Conservation (phyloP, 2,797 vertebrate genomes). For the Rhinophrynus dorsalis region DNA sequence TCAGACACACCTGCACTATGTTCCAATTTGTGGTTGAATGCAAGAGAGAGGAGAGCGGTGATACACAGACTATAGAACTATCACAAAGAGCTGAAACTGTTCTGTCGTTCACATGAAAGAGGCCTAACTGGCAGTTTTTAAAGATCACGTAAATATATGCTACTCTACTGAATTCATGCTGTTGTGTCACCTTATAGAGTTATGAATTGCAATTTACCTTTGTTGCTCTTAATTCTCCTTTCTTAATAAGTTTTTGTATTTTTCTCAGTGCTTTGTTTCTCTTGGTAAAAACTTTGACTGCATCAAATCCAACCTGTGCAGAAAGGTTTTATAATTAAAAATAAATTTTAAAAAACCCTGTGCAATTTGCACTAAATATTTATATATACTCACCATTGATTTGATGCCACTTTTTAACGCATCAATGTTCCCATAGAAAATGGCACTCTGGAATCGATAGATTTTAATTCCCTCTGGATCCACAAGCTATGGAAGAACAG, state of each 20-base stretch:
- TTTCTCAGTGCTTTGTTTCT: constrained; percentile 79
- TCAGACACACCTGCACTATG: no score
- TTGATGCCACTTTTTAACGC: constrained; percentile 78
- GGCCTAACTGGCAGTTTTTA: no score
- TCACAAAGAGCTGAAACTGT: no score
- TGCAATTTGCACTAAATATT: no score
- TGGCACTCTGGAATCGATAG: constrained; percentile 78
- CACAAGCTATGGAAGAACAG: constrained; percentile 63
- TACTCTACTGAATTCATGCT: no score
- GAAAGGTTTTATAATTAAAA: background rate
- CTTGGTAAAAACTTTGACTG: constrained; percentile 80
- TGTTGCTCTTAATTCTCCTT: constrained; percentile 75
- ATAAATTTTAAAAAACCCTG: background rate
- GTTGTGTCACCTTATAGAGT: no score
- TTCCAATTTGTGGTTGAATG: no score
- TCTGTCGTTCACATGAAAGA: no score
- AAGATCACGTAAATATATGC: no score
- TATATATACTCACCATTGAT: constrained; percentile 68
- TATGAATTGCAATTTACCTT: constrained; percentile 70
- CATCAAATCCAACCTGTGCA: constrained; percentile 82
- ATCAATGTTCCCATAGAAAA: constrained; percentile 84
- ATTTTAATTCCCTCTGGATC: constrained; percentile 80
- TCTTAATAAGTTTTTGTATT: constrained; percentile 81
- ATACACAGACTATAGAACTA: no score
- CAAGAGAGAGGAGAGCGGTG: no score